Evolutionary conservation across 1,140 invertebrate genomes (phyloP).

Genomic region (Calycopis cecrops): DNA sequence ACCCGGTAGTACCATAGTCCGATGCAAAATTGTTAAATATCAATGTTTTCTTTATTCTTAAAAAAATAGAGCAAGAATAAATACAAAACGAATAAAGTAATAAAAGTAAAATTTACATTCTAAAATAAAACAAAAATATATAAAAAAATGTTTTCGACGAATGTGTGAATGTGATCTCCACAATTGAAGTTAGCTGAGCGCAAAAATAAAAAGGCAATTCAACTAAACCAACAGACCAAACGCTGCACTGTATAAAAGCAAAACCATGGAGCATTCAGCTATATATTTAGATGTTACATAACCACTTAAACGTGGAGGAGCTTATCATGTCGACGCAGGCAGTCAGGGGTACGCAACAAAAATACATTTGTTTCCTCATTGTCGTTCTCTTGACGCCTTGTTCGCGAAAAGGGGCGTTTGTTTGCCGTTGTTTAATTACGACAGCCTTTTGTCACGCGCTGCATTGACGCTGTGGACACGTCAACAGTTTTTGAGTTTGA

Average conservation of each 20-base stretch:
- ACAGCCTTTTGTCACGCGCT: conserved; percentile 45
- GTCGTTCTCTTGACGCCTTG: conserved; percentile 39
- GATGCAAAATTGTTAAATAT: too few relatives aligned
- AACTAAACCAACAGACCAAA: conserved; percentile 16
- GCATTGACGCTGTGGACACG: conserved; percentile 21
- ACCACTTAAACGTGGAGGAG: conserved; percentile 25
- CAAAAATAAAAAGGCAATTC: conserved; percentile 21
- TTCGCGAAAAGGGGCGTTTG: conserved; percentile 44
- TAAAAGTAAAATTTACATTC: too few relatives aligned
- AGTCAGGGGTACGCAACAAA: conserved; percentile 54
- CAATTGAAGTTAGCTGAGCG: conserved; percentile 11
- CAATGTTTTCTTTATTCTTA: too few relatives aligned
- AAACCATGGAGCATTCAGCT: conserved; percentile 17
- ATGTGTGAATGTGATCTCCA: conserved; percentile 11
- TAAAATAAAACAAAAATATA: background rate
- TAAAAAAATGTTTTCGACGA: conserved; percentile 5
- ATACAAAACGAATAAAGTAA: too few relatives aligned
- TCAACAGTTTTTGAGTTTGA: background rate
- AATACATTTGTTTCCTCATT: conserved; percentile 61
- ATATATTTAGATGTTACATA: conserved; percentile 18
- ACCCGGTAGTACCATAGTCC: too few relatives aligned
- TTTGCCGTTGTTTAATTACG: conserved; percentile 62
- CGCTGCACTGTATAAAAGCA: conserved; percentile 13
- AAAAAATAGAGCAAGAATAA: too few relatives aligned
- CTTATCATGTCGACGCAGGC: conserved; percentile 50